Percentiles rank a stretch among this genome's conserved stretches.
Conservation (phyloP, 2,797 vertebrate genomes). For the Enteromius thamalakanensis region DNA sequence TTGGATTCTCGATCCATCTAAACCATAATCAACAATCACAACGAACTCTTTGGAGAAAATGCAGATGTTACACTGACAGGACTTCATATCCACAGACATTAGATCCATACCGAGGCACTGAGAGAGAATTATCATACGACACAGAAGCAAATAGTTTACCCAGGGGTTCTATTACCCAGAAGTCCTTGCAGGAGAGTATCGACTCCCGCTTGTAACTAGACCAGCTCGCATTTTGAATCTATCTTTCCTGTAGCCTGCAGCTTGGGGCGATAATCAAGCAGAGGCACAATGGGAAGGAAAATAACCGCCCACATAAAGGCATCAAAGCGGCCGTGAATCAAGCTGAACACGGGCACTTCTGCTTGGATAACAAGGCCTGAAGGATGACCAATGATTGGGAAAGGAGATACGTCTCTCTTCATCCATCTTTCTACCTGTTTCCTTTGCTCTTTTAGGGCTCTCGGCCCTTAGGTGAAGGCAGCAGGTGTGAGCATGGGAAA, state of each 20-base stretch:
- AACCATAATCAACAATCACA: slow-evolving; percentile 10
- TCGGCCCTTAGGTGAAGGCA: slow-evolving; percentile 58
- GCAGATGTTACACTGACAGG: background rate
- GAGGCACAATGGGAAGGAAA: slow-evolving; percentile 71
- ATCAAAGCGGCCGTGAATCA: slow-evolving; percentile 75
- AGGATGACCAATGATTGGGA: slow-evolving; percentile 70
- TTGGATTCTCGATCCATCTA: background rate
- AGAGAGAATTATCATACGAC: background rate
- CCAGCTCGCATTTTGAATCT: slow-evolving; percentile 60
- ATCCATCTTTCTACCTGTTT: slow-evolving; percentile 66
- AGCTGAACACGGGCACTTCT: slow-evolving; percentile 69
- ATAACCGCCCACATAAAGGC: slow-evolving; percentile 65
- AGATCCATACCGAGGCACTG: slow-evolving; percentile 18
- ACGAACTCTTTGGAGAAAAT: background rate
- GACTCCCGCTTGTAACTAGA: slow-evolving; percentile 22
- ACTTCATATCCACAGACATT: slow-evolving; percentile 22
- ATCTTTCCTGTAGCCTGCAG: slow-evolving; percentile 62
- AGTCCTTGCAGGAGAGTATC: slow-evolving; percentile 27
- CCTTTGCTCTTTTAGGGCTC: slow-evolving; percentile 47
- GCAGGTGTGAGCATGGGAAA: slow-evolving; percentile 69
- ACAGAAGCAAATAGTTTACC: slow-evolving; percentile 18
- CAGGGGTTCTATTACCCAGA: slow-evolving; percentile 25
- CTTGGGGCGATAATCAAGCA: slow-evolving; percentile 71
- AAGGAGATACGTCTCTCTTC: slow-evolving; percentile 69
- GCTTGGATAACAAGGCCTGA: slow-evolving; percentile 51